A percentile compares a stretch with the other conserved stretches of the same genome.
Conservation (phyloP, 2,888 invertebrate species). For the Callinectes sapidus region DNA sequence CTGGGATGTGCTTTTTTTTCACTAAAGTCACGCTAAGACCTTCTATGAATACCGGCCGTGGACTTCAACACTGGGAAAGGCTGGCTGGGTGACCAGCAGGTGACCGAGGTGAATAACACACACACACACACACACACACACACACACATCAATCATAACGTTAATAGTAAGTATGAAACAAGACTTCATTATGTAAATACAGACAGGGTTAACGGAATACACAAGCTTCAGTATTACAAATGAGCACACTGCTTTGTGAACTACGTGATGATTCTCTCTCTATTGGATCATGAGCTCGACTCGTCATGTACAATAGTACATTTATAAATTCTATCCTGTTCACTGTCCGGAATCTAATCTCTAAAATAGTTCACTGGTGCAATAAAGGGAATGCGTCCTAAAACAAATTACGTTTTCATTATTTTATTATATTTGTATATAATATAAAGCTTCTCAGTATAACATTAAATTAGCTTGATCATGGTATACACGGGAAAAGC, state of each 20-base stretch:
- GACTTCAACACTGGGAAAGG: too few relatives aligned
- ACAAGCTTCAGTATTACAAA: too few relatives aligned
- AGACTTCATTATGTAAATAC: too few relatives aligned
- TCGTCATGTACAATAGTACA: too few relatives aligned
- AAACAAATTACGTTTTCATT: neutral
- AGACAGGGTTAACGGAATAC: too few relatives aligned
- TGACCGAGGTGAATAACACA: neutral
- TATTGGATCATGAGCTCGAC: neutral
- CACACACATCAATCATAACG: neutral
- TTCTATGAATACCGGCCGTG: too few relatives aligned
- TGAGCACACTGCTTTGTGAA: too few relatives aligned
- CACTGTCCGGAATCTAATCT: neutral
- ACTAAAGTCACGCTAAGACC: too few relatives aligned
- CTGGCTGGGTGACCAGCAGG: neutral
- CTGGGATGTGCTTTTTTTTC: too few relatives aligned
- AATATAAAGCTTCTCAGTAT: constrained; percentile 9
- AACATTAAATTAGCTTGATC: neutral
- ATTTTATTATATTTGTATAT: constrained; percentile 22
- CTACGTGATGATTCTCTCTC: too few relatives aligned
- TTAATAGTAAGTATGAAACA: too few relatives aligned
- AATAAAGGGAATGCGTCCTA: neutral
- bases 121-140: constrained; percentile 21
- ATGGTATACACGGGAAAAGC: neutral
- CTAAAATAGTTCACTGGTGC: neutral
- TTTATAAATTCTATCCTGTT: neutral